Evolutionary conservation across 1,140 invertebrate species (phyloP), one percentile per base, ranked within the genome.

Genomic region (Steinernema khuongi): DNA sequence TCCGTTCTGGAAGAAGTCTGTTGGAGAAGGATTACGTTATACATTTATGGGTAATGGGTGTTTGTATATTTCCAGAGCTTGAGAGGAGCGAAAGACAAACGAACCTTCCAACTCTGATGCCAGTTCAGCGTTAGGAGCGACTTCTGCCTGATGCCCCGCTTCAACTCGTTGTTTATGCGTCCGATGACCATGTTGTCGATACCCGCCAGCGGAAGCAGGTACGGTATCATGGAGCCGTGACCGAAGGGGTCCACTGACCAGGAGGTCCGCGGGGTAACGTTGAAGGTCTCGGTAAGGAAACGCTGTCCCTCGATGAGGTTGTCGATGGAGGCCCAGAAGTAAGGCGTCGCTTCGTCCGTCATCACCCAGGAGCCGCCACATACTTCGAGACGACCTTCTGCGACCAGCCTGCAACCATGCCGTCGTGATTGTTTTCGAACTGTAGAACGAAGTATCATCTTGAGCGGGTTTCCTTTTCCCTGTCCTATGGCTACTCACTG

Each of bases 241-340:
- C 78, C 78, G 70, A 79, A 79, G 18, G 78, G 78, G 77, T 79
- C 78, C n/a, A 79, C 77, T 26, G 22, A 77, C 78, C 78, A 79
- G 18, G 77, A 79, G 1, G 73, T 77, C 11, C 41, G 71, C 4
- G 75, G 78, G 0, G 69, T 68, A 30, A 80, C 32, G 31, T 67
- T 69, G 29, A 79, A 74, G 17, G 31, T 43, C 22, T 80, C 68
- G 1, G 31, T 22, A 1, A 79, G 36, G 60, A 79, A 79, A 17
- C 19, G 1, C 28, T 79, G 78, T 31, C 78, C 78, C 69, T 79
- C 78, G 33, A 79, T 60, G 17, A 79, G 60, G 31, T 79, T 79
- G 33, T 79, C 78, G 26, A 79, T 79, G 19, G 78, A 69, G 17
- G 78, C 78, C 44, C 74, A 79, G 70, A 79, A 79, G 26, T 77